phyloP scores from a whole-genome alignment of 2,113 vertebrate genomes.

The Loxodonta africana region DNA sequence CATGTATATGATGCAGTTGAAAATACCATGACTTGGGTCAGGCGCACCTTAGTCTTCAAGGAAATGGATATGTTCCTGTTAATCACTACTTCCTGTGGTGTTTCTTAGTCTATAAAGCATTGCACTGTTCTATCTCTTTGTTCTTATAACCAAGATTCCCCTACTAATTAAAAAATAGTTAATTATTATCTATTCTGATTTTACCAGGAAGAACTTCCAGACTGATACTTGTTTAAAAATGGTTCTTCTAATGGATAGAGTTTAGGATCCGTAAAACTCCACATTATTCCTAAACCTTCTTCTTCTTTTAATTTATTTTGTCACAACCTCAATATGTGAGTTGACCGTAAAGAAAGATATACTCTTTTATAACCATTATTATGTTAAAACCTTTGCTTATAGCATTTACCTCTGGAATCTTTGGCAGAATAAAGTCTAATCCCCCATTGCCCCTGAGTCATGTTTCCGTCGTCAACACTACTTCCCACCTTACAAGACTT shows the following conservation, averaged over 20 bases:
- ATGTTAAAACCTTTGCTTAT: neutral
- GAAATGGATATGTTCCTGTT: no score
- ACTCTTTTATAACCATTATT: neutral
- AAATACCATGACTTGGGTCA: no score
- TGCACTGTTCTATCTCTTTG: neutral
- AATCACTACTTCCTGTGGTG: neutral
- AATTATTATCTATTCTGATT: neutral
- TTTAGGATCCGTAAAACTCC: neutral
- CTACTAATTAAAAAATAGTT: no score
- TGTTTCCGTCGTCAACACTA: neutral
- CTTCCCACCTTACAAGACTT: neutral
- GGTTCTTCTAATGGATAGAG: neutral
- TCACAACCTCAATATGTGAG: neutral
- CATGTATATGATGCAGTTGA: no score
- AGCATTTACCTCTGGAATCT: neutral
- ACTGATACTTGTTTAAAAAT: neutral
- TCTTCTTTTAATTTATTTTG: neutral
- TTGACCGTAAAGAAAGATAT: neutral
- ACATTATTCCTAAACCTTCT: neutral
- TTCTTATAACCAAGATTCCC: no score
- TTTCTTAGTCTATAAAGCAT: neutral
- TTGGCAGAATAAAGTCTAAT: neutral
- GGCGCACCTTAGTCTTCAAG: no score
- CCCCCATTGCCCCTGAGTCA: no score
- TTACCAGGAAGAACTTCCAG: neutral